Conservation (phyloP, 2,113 vertebrate genomes). For the Rhegmatorhina hoffmannsi region DNA sequence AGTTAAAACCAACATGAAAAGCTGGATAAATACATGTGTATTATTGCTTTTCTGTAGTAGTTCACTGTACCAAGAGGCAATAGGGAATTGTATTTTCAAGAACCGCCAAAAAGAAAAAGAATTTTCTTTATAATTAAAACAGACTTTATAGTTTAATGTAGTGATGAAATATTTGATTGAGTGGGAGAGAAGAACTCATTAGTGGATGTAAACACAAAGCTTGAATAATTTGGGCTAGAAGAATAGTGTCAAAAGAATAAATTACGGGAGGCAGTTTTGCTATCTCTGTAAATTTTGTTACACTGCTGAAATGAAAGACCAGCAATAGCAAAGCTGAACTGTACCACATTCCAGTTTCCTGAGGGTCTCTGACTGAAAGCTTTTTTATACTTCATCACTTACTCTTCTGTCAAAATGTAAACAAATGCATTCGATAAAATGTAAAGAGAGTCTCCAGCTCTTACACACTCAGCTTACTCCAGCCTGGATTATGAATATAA, state of each 20-base stretch:
- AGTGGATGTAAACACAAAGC: conserved; percentile 37
- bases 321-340: neutral
- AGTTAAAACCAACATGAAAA: neutral
- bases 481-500: neutral
- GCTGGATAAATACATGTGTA: neutral
- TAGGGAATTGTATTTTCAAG: neutral
- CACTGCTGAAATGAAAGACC: conserved; percentile 24
- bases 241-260: conserved; percentile 16
- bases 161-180: conserved; percentile 2
- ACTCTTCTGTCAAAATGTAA: neutral
- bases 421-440: neutral
- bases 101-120: conserved; percentile 4
- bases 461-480: neutral
- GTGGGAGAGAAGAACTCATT: conserved; percentile 20
- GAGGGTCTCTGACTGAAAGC: neutral
- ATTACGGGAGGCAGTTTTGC: conserved; percentile 43
- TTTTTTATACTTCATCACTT: neutral
- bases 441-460: neutral
- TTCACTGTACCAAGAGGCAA: neutral
- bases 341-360: neutral
- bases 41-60: neutral
- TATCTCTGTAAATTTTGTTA: neutral
- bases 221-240: conserved; percentile 6
- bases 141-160: conserved; percentile 17
- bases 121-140: conserved; percentile 28